A percentile compares a stretch with the other conserved stretches of the same genome.
These are phyloP conservation scores for Paracanthobrama guichenoti DNA, from an alignment of 2,113 vertebrate species.

Conservation along the genomic window DNA sequence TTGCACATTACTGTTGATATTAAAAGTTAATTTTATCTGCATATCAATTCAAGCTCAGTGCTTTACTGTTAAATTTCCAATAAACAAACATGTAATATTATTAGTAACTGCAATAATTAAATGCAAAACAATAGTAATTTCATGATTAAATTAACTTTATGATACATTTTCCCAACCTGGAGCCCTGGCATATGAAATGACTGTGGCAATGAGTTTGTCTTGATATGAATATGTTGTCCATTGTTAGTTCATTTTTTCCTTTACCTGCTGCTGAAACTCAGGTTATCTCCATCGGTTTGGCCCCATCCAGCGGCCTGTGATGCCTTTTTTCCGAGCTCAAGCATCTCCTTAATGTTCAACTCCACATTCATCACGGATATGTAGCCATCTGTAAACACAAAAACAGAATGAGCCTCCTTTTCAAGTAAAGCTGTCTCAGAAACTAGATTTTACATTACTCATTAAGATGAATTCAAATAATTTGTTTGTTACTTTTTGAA, in stretches of 20 bases:
- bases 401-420: not conserved
- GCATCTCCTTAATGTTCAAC: slow-evolving; percentile 72
- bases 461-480: not conserved
- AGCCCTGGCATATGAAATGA: too few species aligned
- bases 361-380: slow-evolving; percentile 72
- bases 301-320: slow-evolving; percentile 55
- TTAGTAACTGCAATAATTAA: too few species aligned
- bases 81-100: too few species aligned
- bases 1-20: too few species aligned
- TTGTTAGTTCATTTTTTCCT: not conserved
- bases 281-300: slow-evolving; percentile 68
- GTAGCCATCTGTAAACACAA: slow-evolving; percentile 71
- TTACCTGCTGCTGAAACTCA: slow-evolving; percentile 75
- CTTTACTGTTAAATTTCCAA: too few species aligned
- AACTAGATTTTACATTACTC: not conserved
- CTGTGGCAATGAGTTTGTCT: not conserved
- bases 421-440: not conserved
- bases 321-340: slow-evolving; percentile 65
- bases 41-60: too few species aligned
- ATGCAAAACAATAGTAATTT: too few species aligned
- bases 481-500: too few species aligned
- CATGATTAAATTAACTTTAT: too few species aligned
- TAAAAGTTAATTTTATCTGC: too few species aligned
- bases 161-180: too few species aligned
- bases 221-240: not conserved